Conservation (phyloP, 2,113 vertebrate species). For the Jaculus jaculus region DNA sequence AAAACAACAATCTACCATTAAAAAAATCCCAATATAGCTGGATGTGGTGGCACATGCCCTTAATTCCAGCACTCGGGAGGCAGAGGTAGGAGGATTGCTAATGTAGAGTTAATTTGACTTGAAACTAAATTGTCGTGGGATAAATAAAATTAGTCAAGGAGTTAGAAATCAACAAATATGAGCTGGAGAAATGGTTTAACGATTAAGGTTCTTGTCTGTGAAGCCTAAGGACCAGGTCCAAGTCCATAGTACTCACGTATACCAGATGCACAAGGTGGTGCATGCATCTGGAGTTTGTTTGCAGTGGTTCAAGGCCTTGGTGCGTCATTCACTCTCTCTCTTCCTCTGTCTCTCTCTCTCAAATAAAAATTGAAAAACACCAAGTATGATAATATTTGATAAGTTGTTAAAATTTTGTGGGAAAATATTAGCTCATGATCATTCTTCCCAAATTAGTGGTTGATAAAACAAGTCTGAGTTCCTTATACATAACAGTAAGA, state of each 20-base stretch:
- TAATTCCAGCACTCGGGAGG: too few relatives aligned
- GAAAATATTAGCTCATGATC: background rate
- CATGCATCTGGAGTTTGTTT: too few relatives aligned
- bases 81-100: background rate
- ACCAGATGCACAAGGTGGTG: too few relatives aligned
- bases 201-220: too few relatives aligned
- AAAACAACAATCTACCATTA: constrained; percentile 20
- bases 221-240: too few relatives aligned
- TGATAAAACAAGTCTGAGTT: background rate
- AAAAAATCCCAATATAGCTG: background rate
- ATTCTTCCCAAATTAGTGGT: background rate
- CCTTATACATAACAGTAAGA: background rate
- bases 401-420: background rate
- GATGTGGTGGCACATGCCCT: too few relatives aligned
- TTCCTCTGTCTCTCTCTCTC: too few relatives aligned
- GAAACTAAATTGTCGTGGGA: constrained; percentile 32
- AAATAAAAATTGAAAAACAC: too few relatives aligned
- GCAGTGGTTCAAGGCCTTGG: too few relatives aligned
- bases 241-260: too few relatives aligned
- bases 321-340: too few relatives aligned
- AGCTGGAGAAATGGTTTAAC: too few relatives aligned
- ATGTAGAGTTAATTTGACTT: background rate
- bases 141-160: constrained; percentile 21
- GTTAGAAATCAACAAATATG: constrained; percentile 3
- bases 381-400: background rate